Evolutionary conservation across 2,113 vertebrate species (phyloP).

Genomic region (Thoracochromis brauschi): DNA sequence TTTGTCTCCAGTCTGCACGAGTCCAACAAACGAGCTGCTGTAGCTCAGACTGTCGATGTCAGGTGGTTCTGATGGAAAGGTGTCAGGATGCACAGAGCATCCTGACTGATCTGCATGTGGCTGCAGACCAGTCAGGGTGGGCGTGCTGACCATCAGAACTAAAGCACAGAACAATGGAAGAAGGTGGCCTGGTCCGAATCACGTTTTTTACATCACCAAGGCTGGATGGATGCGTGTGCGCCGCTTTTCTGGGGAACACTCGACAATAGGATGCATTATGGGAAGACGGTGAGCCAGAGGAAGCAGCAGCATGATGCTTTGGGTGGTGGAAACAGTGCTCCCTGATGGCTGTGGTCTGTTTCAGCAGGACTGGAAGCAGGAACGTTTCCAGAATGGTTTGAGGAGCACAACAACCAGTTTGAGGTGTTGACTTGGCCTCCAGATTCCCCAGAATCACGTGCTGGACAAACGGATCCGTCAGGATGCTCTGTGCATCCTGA

Average conservation of each 20-base stretch:
- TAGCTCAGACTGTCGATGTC: neutral
- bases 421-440: neutral
- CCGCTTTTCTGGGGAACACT: neutral
- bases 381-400: neutral
- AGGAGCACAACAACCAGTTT: neutral
- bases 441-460: neutral
- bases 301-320: neutral
- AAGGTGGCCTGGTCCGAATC: neutral
- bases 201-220: neutral
- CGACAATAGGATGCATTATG: accelerated
- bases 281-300: neutral
- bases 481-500: accelerated
- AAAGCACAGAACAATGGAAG: neutral
- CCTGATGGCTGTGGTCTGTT: neutral
- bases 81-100: neutral
- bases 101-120: too few species aligned
- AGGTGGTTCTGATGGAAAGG: neutral
- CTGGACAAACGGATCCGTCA: neutral
- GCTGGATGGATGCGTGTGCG: neutral
- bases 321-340: neutral
- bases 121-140: neutral
- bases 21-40: neutral
- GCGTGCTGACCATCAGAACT: neutral
- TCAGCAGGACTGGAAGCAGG: neutral
- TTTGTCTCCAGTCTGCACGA: neutral